phyloP scores from a whole-genome alignment of 2,888 invertebrate species.

The Melieria picta region DNA sequence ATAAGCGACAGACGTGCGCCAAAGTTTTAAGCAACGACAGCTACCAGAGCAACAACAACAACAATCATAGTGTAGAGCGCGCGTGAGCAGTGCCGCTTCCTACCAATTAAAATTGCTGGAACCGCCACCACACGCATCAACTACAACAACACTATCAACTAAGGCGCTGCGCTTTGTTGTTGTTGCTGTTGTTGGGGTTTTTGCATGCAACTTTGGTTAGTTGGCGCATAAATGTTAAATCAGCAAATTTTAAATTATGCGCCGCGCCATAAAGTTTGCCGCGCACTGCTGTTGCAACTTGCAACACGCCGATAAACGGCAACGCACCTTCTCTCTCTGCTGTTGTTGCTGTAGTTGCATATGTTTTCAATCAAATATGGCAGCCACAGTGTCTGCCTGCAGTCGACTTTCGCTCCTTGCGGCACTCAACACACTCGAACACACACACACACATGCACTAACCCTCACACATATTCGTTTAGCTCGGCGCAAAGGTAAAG shows the following conservation, averaged over 20 bases:
- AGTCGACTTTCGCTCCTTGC: background rate
- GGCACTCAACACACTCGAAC: background rate
- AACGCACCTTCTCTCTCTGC: background rate
- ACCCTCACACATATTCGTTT: background rate
- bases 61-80: too few relatives aligned
- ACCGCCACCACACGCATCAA: background rate
- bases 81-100: background rate
- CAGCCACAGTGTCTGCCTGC: constrained; percentile 25
- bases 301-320: background rate
- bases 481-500: background rate
- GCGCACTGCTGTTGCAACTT: background rate
- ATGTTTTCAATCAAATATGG: constrained; percentile 26
- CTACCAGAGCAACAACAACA: too few relatives aligned
- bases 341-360: background rate
- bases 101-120: constrained; percentile 1
- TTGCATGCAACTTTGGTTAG: background rate
- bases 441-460: background rate
- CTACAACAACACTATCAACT: too few relatives aligned
- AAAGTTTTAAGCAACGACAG: too few relatives aligned
- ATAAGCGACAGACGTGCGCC: too few relatives aligned
- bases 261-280: background rate
- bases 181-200: background rate
- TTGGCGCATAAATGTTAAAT: background rate
- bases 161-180: too few relatives aligned
- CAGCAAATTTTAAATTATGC: constrained; percentile 16